Base-by-base conservation (phyloP, 1,140 invertebrate species). In the Brachionus rotundiformis region DNA sequence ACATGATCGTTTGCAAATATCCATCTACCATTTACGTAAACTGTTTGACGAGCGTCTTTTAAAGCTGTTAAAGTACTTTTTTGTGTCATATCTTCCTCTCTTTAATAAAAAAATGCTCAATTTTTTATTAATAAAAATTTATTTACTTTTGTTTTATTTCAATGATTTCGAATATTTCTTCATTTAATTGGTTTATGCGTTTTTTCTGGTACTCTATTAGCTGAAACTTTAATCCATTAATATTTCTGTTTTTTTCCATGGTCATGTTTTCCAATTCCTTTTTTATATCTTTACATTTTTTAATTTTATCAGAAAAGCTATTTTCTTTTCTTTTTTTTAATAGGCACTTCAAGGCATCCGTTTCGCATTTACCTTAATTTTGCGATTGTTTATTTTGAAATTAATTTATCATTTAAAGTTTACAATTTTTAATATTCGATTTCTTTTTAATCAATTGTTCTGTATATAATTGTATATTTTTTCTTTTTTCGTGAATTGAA, bases 21-120 rank as follows among this genome's bases (percentile, higher is more conserved):
- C 76, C 76, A 79, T 54, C 76, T 4, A 1, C 76, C 76, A 23
- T 79, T 79, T 5, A 79, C 76, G 25, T 79, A 79, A 36, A 79
- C 76, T 39, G 76, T 79, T 79, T 79, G 76, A 33, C 49, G 47
- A 3, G 76, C 76, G 25, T 79, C 76, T 61, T 79, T 79, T 25
- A 79, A 39, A 54, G 76, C 76, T 27, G 76, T 79, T 19, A 47
- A 47, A 54, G 76, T 79, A 49, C 76, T 79, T 41, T 79, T 79
- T 61, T 79, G 76, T 63, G 54, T 36, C 16, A 79, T 79, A 25
- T 79, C 76, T 33, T 79, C 76, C 13, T 79, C 76, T 79, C 68
- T 73, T 41, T 73, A 23, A 5, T 44, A 73, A 2, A 19, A 44
- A 44, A 25, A 47, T 25, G 27, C 7, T 2, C 23, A 73, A 73